A percentile compares a stretch with the other conserved stretches of the same genome.
phyloP scores from a whole-genome alignment of 2,888 invertebrate genomes.

The Agrotis ipsilon region DNA sequence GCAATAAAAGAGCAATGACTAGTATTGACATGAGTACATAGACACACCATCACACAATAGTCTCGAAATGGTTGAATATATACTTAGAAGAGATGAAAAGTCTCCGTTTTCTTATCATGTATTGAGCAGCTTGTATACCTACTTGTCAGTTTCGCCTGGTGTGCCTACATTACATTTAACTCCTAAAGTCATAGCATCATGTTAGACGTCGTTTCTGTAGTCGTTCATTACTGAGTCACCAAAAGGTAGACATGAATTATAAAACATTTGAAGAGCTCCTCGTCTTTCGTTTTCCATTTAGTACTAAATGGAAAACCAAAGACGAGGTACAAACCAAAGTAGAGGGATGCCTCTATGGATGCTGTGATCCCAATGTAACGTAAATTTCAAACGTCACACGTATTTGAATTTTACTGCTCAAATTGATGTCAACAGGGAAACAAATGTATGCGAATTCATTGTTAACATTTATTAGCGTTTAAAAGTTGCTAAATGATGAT shows the following conservation, averaged over 20 bases:
- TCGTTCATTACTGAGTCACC: neutral
- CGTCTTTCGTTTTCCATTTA: no score
- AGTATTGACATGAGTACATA: neutral
- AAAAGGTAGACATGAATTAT: neutral
- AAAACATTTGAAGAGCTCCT: neutral
- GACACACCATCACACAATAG: neutral
- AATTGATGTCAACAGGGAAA: no score
- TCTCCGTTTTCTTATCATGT: neutral
- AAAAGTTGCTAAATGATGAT: no score
- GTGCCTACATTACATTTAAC: neutral
- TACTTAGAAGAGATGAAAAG: neutral
- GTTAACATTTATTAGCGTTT: no score
- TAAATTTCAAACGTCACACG: no score
- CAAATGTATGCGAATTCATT: no score
- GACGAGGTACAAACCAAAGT: no score
- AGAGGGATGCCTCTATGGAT: no score
- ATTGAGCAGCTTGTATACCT: neutral
- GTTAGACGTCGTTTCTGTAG: neutral
- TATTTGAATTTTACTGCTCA: no score
- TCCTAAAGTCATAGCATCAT: constrained; percentile 17
- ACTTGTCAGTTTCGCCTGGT: neutral
- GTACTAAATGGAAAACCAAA: no score
- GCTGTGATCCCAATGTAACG: no score
- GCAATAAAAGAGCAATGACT: neutral
- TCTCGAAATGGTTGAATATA: no score